These are phyloP conservation scores for Orthosia cruda DNA, from an alignment of 2,888 invertebrate species.

Conservation along the genomic window DNA sequence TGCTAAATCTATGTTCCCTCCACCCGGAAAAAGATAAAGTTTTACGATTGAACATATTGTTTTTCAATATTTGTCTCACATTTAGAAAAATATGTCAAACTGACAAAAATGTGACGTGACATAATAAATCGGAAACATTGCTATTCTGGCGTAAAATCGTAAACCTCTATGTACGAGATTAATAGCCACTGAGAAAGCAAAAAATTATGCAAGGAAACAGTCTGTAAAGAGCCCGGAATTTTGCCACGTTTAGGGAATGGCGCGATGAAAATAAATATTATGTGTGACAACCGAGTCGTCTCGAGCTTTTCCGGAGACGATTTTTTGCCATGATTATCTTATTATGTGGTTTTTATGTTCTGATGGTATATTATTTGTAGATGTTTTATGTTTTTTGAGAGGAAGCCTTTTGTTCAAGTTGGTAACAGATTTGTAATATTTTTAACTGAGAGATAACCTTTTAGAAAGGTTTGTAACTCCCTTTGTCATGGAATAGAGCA, in stretches of 20 bases:
- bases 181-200: slow-evolving; percentile 31
- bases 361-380: neutral
- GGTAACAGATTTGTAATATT: no score
- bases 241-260: slow-evolving; percentile 36
- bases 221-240: slow-evolving; percentile 31
- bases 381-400: neutral
- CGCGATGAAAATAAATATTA: no score
- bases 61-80: neutral
- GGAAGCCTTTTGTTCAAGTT: neutral
- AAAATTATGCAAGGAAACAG: slow-evolving; percentile 47
- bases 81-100: no score
- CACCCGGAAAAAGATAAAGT: neutral
- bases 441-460: no score
- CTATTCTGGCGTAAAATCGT: slow-evolving; percentile 9
- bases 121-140: slow-evolving; percentile 9
- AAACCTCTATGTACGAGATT: slow-evolving; percentile 27
- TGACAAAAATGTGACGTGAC: neutral
- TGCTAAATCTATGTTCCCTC: neutral
- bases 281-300: slow-evolving; percentile 45
- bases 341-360: slow-evolving; percentile 23
- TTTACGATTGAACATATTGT: neutral
- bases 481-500: no score
- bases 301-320: slow-evolving; percentile 8
- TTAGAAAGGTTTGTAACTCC: neutral
- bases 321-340: slow-evolving; percentile 20